Evolutionary conservation across 2,888 invertebrate genomes (phyloP).

Genomic region (Erebia epiphron): DNA sequence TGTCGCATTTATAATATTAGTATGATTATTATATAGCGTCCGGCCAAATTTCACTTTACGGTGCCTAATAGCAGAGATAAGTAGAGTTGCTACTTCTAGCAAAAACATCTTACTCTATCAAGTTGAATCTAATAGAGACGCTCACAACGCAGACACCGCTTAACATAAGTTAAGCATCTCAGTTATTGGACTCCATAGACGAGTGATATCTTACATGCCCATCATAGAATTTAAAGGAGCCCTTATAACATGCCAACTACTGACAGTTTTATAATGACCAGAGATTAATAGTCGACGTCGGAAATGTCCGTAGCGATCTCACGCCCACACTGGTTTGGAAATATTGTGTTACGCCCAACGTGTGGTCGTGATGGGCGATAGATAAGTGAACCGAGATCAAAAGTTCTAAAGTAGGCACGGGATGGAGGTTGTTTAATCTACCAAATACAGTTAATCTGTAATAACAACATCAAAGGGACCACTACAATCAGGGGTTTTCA

Average conservation of each 20-base stretch:
- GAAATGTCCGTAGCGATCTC: conserved; percentile 5
- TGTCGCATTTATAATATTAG: no score
- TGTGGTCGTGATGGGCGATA: conserved; percentile 1
- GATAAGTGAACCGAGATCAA: conserved; percentile 1
- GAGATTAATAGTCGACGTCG: conserved; percentile 1
- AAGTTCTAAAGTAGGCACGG: not conserved
- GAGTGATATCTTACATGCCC: not conserved
- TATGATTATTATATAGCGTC: no score
- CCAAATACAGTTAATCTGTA: not conserved
- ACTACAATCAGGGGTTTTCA: no score
- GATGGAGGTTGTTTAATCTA: not conserved
- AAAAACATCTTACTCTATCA: not conserved
- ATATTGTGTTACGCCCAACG: conserved; percentile 17
- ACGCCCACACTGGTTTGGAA: conserved; percentile 11
- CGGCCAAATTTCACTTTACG: no score
- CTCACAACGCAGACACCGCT: no score
- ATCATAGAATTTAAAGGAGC: not conserved
- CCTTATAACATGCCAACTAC: conserved; percentile 1
- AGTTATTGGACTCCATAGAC: not conserved
- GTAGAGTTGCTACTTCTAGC: no score
- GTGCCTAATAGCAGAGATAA: no score
- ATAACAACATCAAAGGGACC: no score
- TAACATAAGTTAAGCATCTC: no score
- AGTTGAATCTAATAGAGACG: not conserved
- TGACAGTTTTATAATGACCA: conserved; percentile 2